Evolutionary conservation across 1,140 invertebrate species (phyloP), one percentile per base, ranked within the genome.

Genomic region (Coelopa frigida): DNA sequence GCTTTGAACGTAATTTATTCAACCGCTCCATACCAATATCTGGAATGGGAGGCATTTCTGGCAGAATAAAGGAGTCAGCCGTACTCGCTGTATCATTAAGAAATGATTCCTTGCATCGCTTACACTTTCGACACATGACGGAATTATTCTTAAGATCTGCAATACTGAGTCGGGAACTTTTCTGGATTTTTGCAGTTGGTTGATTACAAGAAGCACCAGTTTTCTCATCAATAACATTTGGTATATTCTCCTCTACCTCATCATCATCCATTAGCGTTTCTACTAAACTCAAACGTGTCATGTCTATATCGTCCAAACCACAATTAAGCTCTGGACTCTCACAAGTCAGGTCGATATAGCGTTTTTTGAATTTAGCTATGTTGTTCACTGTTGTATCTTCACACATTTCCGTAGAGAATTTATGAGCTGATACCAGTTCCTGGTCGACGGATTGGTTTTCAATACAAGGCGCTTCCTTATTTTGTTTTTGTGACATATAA

Each of bases 261-360:
- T 29, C 22, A 18, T 46, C 44, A 18, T 36, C 36, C 14, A 26
- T 10, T 6, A 26, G 32, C 17, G 35, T 39, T 20, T 37, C 35
- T 3, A 47, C 45, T 6, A 47, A 20, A 12, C 45, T 47, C 17
- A 47, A 33, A 12, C 21, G 45, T 17, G 37, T 47, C 24, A 40
- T 31, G 2, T 47, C 45, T 23, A 47, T 46, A 17, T 46, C 44
- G 5, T 46, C 45, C 6, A 47, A 33, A 32, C 31, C 35, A 39
- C 29, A 33, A n/a, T 26, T 46, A 26, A 35, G 24, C 21, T 46
- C 23, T 38, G 39, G 24, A n/a, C 36, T 38, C 3, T 37, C 31
- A 17, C 29, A 36, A 4, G 17, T 24, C 6, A 36, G 1, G 23
- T 36, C 26, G 11, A 7, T 46, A 4, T 27, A 15, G 15, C 37